phyloP scores from a whole-genome alignment of 2,797 vertebrate genomes.

The Kryptopterus vitreolus region DNA sequence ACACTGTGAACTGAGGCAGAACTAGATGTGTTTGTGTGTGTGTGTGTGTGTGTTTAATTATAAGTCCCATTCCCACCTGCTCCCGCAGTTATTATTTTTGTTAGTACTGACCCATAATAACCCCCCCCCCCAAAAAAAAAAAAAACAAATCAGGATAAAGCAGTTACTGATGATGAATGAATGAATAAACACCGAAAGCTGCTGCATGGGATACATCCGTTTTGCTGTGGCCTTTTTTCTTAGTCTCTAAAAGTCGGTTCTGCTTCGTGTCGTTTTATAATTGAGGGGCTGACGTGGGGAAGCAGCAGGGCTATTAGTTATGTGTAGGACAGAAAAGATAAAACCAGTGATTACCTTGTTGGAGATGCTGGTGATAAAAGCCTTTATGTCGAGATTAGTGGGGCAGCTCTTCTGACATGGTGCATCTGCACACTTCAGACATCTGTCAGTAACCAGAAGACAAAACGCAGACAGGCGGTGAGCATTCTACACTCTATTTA shows the following conservation, averaged over 20 bases:
- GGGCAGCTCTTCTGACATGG: conserved; percentile 98
- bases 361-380: conserved; percentile 92
- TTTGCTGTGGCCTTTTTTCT: conserved; percentile 1
- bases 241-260: background rate
- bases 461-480: conserved; percentile 58
- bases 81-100: background rate
- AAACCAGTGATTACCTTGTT: conserved; percentile 82
- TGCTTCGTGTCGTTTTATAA: conserved; percentile 1
- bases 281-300: background rate
- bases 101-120: background rate
- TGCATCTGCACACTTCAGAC: conserved; percentile 92
- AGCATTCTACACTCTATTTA: conserved; percentile 41
- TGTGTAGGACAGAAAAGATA: background rate
- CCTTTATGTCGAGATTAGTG: conserved; percentile 92
- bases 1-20: background rate
- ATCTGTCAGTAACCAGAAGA: conserved; percentile 69
- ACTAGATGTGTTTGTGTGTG: background rate
- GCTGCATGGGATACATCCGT: background rate
- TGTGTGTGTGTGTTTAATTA: background rate
- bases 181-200: background rate
- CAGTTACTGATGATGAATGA: background rate
- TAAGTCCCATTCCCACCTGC: background rate
- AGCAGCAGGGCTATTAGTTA: background rate
- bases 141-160: conserved; percentile 2
- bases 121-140: background rate